These are phyloP conservation scores for Odontothrips loti DNA, from an alignment of 2,888 invertebrate genomes.

Conservation along the genomic window DNA sequence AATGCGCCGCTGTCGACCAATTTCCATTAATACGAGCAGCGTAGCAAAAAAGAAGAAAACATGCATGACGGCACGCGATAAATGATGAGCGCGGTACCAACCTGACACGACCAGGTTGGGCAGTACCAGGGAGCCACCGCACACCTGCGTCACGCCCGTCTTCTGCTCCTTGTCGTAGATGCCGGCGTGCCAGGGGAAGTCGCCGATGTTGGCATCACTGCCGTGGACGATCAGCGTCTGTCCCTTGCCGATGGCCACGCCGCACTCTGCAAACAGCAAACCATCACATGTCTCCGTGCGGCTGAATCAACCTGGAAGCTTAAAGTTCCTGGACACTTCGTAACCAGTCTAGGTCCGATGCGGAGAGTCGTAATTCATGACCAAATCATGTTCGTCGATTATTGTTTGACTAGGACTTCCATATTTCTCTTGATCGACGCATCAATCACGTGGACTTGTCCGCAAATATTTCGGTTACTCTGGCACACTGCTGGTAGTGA, in stretches of 20 bases:
- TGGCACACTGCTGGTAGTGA: too few relatives aligned
- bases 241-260: constrained; percentile 39
- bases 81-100: too few relatives aligned
- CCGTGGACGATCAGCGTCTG: constrained; percentile 40
- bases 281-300: background rate
- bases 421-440: too few relatives aligned
- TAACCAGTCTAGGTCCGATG: too few relatives aligned
- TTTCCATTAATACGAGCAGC: background rate
- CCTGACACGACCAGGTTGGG: constrained; percentile 40
- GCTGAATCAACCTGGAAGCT: too few relatives aligned
- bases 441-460: too few relatives aligned
- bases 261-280: constrained; percentile 38
- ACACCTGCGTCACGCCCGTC: constrained; percentile 35
- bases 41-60: background rate
- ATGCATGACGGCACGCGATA: background rate
- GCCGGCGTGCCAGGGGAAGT: constrained; percentile 42
- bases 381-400: too few relatives aligned
- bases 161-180: constrained; percentile 39
- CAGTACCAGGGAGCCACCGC: constrained; percentile 41
- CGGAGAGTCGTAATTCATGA: too few relatives aligned
- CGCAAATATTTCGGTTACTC: too few relatives aligned
- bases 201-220: constrained; percentile 39
- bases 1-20: constrained; percentile 40
- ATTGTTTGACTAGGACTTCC: too few relatives aligned
- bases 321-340: too few relatives aligned